phyloP scores from a whole-genome alignment of 2,888 invertebrate genomes.

The Latrodectus hesperus region DNA sequence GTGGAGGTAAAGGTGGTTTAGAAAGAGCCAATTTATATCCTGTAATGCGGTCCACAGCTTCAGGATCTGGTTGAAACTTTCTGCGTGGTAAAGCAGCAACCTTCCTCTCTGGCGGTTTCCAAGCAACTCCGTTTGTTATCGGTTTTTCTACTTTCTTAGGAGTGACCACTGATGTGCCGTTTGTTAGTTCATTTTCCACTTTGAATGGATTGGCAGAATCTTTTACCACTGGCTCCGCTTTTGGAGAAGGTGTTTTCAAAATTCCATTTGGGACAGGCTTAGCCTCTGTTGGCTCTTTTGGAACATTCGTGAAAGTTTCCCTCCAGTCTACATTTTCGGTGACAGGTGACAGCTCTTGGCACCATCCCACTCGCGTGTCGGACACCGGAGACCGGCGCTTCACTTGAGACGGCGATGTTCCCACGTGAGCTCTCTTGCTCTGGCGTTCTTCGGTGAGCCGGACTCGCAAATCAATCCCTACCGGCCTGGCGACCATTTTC shows the following conservation, averaged over 20 bases:
- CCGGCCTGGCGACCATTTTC: slow-evolving; percentile 60
- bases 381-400: slow-evolving; percentile 56
- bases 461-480: slow-evolving; percentile 58
- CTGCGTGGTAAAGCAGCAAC: slow-evolving; percentile 39
- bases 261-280: slow-evolving; percentile 56
- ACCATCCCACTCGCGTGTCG: slow-evolving; percentile 50
- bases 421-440: slow-evolving; percentile 48
- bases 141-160: background rate
- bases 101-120: slow-evolving; percentile 26
- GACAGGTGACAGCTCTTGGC: slow-evolving; percentile 61
- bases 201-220: slow-evolving; percentile 54
- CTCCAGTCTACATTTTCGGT: slow-evolving; percentile 64
- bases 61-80: slow-evolving; percentile 65
- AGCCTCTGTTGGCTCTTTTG: background rate
- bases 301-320: slow-evolving; percentile 39
- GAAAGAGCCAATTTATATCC: slow-evolving; percentile 62
- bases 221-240: slow-evolving; percentile 14
- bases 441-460: slow-evolving; percentile 47
- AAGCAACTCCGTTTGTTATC: slow-evolving; percentile 20
- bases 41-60: slow-evolving; percentile 64
- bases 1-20: slow-evolving; percentile 53
- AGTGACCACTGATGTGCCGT: background rate
- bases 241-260: slow-evolving; percentile 53
- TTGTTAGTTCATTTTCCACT: slow-evolving; percentile 25
- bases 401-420: slow-evolving; percentile 49